phyloP scores from a whole-genome alignment of 2,113 vertebrate species.

The Ictidomys tridecemlineatus region DNA sequence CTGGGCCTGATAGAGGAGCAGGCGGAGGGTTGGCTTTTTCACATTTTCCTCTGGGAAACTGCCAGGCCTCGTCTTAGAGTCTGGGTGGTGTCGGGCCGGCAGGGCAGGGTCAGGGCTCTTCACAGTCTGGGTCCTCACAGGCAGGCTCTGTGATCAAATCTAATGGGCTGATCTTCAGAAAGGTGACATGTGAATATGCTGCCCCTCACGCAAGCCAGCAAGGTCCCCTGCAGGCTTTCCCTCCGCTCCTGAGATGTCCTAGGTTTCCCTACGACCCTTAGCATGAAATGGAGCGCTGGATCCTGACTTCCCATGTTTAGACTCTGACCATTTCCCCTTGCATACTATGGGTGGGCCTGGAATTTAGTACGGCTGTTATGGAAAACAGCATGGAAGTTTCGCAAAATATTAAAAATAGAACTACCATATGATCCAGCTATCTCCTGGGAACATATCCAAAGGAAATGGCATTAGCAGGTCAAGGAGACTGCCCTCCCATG shows the following conservation, averaged over 20 bases:
- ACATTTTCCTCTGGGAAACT: background rate
- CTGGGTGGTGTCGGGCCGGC: background rate
- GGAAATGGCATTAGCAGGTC: background rate
- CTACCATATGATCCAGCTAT: no score
- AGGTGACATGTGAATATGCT: background rate
- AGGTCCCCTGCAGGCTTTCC: fast-evolving
- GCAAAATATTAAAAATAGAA: background rate
- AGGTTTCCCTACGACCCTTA: background rate
- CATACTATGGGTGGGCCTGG: background rate
- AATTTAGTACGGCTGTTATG: background rate
- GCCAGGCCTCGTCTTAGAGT: background rate
- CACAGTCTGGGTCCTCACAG: background rate
- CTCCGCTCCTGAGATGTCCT: background rate
- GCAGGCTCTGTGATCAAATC: background rate
- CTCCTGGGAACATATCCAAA: background rate
- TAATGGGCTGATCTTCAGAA: background rate
- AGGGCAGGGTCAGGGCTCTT: background rate
- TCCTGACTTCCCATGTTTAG: background rate
- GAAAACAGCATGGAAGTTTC: background rate
- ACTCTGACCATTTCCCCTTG: background rate
- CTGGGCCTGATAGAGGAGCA: background rate
- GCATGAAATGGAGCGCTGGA: background rate
- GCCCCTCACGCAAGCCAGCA: fast-evolving
- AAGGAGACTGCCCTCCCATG: background rate
- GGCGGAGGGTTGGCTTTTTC: background rate